A percentile compares a stretch with the other conserved stretches of the same genome.
Evolutionary conservation across 1,140 invertebrate species (phyloP).

Genomic region (Halictus rubicundus): DNA sequence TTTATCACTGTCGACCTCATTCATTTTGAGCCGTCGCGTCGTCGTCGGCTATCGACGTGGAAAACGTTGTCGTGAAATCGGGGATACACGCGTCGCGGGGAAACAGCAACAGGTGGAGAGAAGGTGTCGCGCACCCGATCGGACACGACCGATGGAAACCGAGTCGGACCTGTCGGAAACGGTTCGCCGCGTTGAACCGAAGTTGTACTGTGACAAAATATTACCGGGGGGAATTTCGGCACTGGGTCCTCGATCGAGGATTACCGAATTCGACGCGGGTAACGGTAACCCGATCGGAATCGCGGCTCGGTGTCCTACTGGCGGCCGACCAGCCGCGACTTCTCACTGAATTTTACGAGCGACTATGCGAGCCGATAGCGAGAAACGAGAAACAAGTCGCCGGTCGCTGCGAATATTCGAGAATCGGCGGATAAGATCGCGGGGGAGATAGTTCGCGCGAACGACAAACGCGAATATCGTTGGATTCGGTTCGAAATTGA

Average conservation of each 20-base stretch:
- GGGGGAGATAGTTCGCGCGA: not conserved
- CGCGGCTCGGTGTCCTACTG: not conserved
- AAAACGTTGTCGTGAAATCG: conserved; percentile 41
- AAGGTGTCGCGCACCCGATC: not conserved
- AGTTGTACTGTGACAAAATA: too few relatives aligned
- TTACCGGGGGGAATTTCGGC: too few relatives aligned
- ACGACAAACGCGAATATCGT: too few relatives aligned
- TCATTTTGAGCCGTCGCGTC: conserved; percentile 27
- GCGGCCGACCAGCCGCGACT: not conserved
- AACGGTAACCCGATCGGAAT: conserved; percentile 25
- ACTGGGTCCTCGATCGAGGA: not conserved
- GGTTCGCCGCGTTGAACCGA: too few relatives aligned
- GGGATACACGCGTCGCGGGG: not conserved
- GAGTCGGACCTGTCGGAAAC: too few relatives aligned
- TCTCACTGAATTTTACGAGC: conserved; percentile 9
- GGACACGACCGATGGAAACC: too few relatives aligned
- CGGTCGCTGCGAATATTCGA: conserved; percentile 22
- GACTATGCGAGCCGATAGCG: not conserved
- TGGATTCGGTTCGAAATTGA: too few relatives aligned
- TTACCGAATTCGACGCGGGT: conserved; percentile 24
- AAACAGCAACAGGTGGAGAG: not conserved
- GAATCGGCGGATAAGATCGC: not conserved
- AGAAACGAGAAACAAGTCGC: not conserved
- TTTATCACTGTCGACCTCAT: conserved; percentile 43
- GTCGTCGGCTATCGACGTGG: not conserved